Percentiles rank a stretch among this genome's conserved stretches.
phyloP scores from a whole-genome alignment of 2,888 invertebrate species.

The Bruchidius siliquastri region DNA sequence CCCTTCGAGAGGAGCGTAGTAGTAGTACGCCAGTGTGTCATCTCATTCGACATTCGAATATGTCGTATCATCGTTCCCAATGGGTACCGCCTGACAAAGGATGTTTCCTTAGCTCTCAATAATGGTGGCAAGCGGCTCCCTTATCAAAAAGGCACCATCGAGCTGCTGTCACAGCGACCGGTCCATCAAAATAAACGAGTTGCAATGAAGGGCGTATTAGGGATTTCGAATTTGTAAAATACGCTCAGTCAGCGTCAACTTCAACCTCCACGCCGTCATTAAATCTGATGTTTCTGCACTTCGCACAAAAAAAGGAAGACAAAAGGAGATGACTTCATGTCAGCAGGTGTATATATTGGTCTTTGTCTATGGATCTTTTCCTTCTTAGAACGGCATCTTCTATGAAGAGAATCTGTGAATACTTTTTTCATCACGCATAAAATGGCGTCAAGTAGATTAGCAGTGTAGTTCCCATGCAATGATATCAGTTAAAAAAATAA shows the following conservation, averaged over 20 bases:
- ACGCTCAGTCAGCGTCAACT: not conserved
- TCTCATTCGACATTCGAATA: constrained; percentile 25
- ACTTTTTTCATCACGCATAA: too few species aligned
- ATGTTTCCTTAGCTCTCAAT: constrained; percentile 27
- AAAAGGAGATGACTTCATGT: not conserved
- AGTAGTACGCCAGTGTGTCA: not conserved
- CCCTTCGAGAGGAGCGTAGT: too few species aligned
- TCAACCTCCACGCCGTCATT: not conserved
- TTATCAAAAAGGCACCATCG: constrained; percentile 14
- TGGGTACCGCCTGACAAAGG: constrained; percentile 33
- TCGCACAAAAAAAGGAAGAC: not conserved
- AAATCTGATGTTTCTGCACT: not conserved
- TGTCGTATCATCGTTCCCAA: constrained; percentile 41
- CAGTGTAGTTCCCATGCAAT: too few species aligned
- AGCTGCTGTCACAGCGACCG: constrained; percentile 14
- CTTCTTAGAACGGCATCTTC: not conserved
- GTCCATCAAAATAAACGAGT: constrained; percentile 16
- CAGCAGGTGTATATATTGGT: not conserved
- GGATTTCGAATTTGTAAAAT: not conserved
- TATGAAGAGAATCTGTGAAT: too few species aligned
- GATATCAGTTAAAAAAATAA: too few species aligned
- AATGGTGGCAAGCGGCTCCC: constrained; percentile 25
- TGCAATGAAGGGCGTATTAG: not conserved
- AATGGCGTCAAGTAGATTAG: too few species aligned
- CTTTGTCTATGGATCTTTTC: not conserved